Evolutionary conservation across 2,113 vertebrate genomes (phyloP).

Genomic region (Thalassoma bifasciatum): DNA sequence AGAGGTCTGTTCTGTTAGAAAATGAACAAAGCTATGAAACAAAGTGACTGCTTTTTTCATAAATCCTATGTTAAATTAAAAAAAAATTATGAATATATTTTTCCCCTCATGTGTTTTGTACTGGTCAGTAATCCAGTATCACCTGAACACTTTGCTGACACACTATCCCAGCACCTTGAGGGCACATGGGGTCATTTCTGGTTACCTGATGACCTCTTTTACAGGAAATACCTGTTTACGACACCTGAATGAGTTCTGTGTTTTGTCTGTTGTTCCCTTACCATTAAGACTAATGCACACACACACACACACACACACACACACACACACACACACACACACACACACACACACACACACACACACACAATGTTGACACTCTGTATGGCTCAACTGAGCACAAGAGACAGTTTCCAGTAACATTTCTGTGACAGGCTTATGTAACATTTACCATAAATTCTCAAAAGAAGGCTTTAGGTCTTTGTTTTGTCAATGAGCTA

Average conservation of each 20-base stretch:
- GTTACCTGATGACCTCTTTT: conserved; percentile 40
- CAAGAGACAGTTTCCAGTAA: conserved; percentile 49
- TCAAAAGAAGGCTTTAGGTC: too few species aligned
- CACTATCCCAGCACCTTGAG: conserved; percentile 1
- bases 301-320: background rate
- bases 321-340: background rate
- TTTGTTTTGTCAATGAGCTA: too few species aligned
- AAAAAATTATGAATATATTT: background rate
- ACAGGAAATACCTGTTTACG: conserved; percentile 40
- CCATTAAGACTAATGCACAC: background rate
- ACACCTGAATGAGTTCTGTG: conserved; percentile 13
- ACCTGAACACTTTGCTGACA: background rate
- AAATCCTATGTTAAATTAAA: too few species aligned
- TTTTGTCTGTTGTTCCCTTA: conserved; percentile 40
- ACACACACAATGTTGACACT: background rate
- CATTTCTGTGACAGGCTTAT: conserved; percentile 11
- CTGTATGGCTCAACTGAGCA: conserved; percentile 21
- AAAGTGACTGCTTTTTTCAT: too few species aligned
- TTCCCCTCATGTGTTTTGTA: background rate
- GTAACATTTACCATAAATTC: too few species aligned
- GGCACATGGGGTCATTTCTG: conserved; percentile 21
- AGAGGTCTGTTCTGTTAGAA: too few species aligned
- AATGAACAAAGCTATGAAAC: too few species aligned
- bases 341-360: background rate
- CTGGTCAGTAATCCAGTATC: too few species aligned